Conservation (phyloP, 2,113 vertebrate genomes). For the Vicugna pacos region DNA sequence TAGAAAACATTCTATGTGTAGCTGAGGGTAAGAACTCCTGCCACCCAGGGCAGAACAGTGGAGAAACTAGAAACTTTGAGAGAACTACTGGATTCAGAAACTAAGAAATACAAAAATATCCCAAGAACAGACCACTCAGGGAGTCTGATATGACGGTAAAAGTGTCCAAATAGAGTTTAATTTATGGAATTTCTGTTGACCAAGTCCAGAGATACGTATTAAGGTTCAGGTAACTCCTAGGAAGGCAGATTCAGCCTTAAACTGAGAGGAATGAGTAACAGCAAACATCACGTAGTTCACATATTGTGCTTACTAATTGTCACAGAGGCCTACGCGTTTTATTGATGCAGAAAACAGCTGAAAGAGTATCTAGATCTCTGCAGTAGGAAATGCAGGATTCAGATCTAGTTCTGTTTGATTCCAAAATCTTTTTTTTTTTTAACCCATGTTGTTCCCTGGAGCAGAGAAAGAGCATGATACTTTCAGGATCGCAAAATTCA, state of each 20-base stretch:
- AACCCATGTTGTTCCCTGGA: neutral
- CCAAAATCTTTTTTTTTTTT: neutral
- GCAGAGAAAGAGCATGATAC: neutral
- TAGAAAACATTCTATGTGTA: slow-evolving; percentile 13
- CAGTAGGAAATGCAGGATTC: neutral
- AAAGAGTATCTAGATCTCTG: neutral
- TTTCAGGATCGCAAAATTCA: slow-evolving; percentile 9
- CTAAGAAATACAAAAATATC: slow-evolving; percentile 39
- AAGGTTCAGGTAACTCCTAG: neutral
- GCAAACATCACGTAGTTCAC: neutral
- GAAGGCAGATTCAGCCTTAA: neutral
- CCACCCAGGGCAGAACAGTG: neutral
- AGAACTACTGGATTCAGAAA: slow-evolving; percentile 50
- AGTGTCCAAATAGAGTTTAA: neutral
- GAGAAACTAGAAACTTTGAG: neutral
- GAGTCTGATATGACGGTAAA: neutral
- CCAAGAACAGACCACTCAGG: neutral
- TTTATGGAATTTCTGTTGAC: slow-evolving; percentile 29
- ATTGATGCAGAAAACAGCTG: neutral
- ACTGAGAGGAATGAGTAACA: neutral
- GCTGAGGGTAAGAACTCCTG: slow-evolving; percentile 21
- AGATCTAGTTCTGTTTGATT: neutral
- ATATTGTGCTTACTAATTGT: neutral
- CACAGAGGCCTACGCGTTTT: neutral
- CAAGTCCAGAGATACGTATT: neutral